Base-by-base conservation (phyloP, 1,140 invertebrate genomes). In the Lepidurus packardi region DNA sequence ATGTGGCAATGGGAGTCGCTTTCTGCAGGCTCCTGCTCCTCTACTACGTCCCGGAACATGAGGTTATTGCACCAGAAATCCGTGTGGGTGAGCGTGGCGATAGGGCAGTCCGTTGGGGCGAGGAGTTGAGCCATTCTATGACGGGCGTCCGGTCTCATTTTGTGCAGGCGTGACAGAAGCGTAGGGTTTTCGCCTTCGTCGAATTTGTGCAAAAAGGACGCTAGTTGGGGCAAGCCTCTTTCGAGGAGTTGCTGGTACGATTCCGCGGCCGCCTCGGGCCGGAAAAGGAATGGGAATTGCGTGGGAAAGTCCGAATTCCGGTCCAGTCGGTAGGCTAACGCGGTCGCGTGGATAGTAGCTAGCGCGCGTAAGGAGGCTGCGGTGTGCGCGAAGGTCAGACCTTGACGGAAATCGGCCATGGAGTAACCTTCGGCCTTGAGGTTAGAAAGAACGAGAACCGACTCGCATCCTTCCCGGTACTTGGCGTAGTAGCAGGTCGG, bases 51-150 rank as follows among this genome's bases (percentile, higher is more conserved):
- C 44, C 87, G 85, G 81, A 94, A 93, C 77, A 93, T 86, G 8
- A 93, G 85, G 85, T 93, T 93, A 80, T 92, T 92, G 83, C 91
- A 92, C 92, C 92, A 93, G 83, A 93, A 93, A 82, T 93, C 92
- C 0, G 91, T 93, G 83, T 93, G 92, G 0, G 91, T 92, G 76
- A 91, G 88, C 11, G 92, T 86, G 1, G 90, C 89, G 65, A 93
- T 85, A 0, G 91, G 91, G 8, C 53, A 65, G 81, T 90, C 90
- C 75, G 88, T 85, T 0, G 90, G 90, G 1, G 89, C 87, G 10
- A 92, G 84, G 2, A 93, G 84, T 3, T 88, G 88, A 1, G 90
- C 89, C 24, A 91, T 90, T 34, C 90, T 85, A 44, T 89, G 86
- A 81, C 89, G 89, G 1, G 90, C 90, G 34, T 85, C 85, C 0